Evolutionary conservation across 2,888 invertebrate genomes (phyloP).

Genomic region (Panzeria rudis): DNA sequence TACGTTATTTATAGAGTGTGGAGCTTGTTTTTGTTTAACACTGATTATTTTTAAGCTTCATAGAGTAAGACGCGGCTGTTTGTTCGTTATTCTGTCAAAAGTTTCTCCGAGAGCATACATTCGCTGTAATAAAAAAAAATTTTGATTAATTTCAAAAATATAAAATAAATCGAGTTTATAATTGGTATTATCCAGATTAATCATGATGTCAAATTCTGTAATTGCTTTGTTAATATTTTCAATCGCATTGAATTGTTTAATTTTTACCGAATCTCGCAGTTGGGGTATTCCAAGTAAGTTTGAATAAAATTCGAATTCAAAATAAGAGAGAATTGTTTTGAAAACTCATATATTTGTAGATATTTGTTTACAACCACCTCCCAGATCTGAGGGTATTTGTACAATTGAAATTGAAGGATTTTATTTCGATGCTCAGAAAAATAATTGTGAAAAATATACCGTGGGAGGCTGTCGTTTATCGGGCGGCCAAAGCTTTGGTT

Average conservation of each 20-base stretch:
- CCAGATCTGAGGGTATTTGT: constrained; percentile 80
- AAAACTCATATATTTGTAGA: constrained; percentile 70
- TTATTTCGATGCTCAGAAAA: constrained; percentile 78
- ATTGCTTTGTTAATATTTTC: constrained; percentile 42
- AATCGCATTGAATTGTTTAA: constrained; percentile 30
- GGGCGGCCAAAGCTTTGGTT: constrained; percentile 81
- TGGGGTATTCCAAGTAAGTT: constrained; percentile 75
- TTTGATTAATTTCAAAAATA: constrained; percentile 33
- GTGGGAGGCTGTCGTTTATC: constrained; percentile 80
- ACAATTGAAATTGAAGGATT: constrained; percentile 82
- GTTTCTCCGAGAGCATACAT: constrained; percentile 57
- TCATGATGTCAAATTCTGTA: constrained; percentile 57
- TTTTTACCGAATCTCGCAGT: constrained; percentile 66
- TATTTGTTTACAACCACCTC: constrained; percentile 80
- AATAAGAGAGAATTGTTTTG: not conserved
- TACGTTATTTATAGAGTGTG: constrained; percentile 21
- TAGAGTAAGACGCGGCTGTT: constrained; percentile 54
- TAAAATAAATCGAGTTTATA: constrained; percentile 57
- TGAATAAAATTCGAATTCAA: not conserved
- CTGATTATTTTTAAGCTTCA: constrained; percentile 48
- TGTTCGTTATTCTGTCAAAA: constrained; percentile 57
- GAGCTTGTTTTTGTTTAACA: constrained; percentile 26
- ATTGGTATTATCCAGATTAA: constrained; percentile 61
- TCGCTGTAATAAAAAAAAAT: constrained; percentile 8
- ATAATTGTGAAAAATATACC: constrained; percentile 79